Base-by-base conservation (phyloP, 2,113 vertebrate species). In the Chamaetylas fuelleborni region DNA sequence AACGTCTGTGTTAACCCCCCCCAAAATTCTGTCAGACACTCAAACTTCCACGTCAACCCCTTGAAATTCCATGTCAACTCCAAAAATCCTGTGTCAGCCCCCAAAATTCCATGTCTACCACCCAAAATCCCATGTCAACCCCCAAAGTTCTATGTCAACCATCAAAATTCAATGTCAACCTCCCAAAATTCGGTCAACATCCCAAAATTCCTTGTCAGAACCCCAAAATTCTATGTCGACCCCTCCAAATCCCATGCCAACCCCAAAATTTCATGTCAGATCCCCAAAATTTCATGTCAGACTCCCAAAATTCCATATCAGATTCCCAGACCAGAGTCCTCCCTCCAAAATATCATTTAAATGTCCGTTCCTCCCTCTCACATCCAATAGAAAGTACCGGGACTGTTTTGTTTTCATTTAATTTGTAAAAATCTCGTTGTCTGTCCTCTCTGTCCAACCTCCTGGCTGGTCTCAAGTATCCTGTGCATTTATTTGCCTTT, bases 351-450 rank as follows among this genome's bases (percentile, higher is more conserved):
- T 2, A 2, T 40, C 12, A 16, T 73, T 84, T 40, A 5, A 31
- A 5, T 9, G 67, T 93, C 50, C 1, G 14, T 88, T 65, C 74
- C 89, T 93, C 80, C 81, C 18, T n/a, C 89, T 81, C 43, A 38
- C 50, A 31, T 31, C 71, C 2, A 8, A 73, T 64, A 50, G 84
- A 42, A 93, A 92, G 82, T 40, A 25, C 43, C 16, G 17, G 72
- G 61, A 81, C 2, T 38, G 42, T 42, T 92, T 51, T 20, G 40
- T 78, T 90, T 92, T 19, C 8, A 89, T 91, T 90, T 94, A 24
- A 83, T 92, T 92, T 96, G 94, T 96, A 95, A 95, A 96, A 95
- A 85, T 79, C 57, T 96, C 26, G 9, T 60, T 3, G 19, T 36
- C 72, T 38, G 38, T 38, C 38, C 38, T 77, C 95, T 90, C 29